Conservation (phyloP, 1,140 invertebrate species). For the Zaprionus vittiger region DNA sequence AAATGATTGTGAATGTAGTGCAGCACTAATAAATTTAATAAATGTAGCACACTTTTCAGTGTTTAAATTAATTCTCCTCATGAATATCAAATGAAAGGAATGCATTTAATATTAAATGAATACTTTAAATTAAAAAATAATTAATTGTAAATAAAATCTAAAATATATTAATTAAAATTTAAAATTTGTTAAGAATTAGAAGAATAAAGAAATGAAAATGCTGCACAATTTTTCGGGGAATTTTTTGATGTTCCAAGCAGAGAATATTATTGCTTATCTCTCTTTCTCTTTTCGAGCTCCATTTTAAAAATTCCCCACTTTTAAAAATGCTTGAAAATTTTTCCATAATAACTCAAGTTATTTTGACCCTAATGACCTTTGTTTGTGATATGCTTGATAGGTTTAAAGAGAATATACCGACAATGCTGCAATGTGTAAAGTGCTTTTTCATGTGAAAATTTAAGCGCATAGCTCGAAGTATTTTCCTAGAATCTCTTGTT, state of each 20-base stretch:
- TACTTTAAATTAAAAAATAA: not conserved
- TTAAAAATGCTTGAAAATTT: not conserved
- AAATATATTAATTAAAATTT: too few species aligned
- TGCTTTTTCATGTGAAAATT: not conserved
- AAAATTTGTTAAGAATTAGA: too few species aligned
- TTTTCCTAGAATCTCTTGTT: not conserved
- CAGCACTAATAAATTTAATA: not conserved
- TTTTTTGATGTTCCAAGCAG: not conserved
- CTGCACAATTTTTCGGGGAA: not conserved
- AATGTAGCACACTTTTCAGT: not conserved
- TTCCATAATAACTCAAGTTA: not conserved
- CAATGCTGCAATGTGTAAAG: conserved; percentile 1
- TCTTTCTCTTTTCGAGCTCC: not conserved
- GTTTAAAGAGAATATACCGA: not conserved
- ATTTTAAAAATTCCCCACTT: not conserved
- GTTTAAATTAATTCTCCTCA: not conserved
- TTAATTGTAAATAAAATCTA: not conserved
- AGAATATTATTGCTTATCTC: not conserved
- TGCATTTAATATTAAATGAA: too few species aligned
- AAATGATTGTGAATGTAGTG: not conserved
- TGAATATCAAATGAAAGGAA: not conserved
- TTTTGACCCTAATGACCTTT: conserved; percentile 5
- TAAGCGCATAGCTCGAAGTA: not conserved
- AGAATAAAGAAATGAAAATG: not conserved
- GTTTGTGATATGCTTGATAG: not conserved